phyloP scores from a whole-genome alignment of 2,797 vertebrate species.

The Yasuhikotakia modesta region DNA sequence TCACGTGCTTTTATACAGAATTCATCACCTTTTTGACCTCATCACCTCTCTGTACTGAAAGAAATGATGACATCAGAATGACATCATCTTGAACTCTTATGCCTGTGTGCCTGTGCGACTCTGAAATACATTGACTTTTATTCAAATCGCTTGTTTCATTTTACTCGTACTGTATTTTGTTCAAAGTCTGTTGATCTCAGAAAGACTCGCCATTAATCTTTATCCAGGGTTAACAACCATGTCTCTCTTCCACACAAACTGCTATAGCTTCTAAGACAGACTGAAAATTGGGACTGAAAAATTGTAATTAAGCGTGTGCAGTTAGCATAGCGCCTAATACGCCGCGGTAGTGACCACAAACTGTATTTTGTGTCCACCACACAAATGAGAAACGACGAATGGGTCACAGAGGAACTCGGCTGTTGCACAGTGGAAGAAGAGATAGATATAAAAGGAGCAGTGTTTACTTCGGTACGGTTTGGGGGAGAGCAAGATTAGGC shows the following conservation, averaged over 20 bases:
- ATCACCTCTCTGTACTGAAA: neutral
- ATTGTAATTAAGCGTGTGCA: neutral
- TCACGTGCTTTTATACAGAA: neutral
- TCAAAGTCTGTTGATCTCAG: neutral
- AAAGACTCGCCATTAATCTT: constrained; percentile 17
- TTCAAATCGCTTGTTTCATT: neutral
- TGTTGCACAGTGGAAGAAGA: constrained; percentile 18
- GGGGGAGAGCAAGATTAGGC: constrained; percentile 16
- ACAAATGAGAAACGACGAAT: constrained; percentile 19
- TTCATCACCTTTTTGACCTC: neutral
- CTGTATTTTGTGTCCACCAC: neutral
- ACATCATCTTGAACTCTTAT: constrained; percentile 1
- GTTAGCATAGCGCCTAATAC: neutral
- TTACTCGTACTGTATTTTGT: neutral
- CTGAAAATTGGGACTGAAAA: neutral
- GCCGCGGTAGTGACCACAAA: constrained; percentile 12
- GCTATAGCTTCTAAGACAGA: neutral
- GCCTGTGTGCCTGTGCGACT: constrained; percentile 1
- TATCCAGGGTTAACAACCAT: constrained; percentile 1
- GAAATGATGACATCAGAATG: neutral
- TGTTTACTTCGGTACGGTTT: constrained; percentile 14
- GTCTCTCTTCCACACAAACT: neutral
- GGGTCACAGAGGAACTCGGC: constrained; percentile 7
- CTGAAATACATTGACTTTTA: neutral
- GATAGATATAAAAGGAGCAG: constrained; percentile 37